Percentiles rank a stretch among this genome's conserved stretches.
phyloP scores from a whole-genome alignment of 2,113 vertebrate species.

The Tychaedon coryphoeus region DNA sequence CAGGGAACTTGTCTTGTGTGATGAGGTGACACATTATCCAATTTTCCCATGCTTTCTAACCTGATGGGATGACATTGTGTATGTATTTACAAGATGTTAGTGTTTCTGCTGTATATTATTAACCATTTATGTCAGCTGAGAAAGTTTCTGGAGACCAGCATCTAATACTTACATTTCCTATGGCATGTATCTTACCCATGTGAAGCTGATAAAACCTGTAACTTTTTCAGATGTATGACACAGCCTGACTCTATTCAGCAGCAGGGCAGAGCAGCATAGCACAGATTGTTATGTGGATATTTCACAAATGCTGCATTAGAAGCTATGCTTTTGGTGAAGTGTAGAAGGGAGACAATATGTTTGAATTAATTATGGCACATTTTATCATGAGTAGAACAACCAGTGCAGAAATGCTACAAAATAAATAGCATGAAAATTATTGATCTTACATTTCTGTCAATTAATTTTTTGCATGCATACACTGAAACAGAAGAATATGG shows the following conservation, averaged over 20 bases:
- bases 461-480: background rate
- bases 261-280: background rate
- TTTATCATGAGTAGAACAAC: background rate
- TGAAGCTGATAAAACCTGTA: background rate
- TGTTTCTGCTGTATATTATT: background rate
- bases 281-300: background rate
- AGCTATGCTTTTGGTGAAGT: background rate
- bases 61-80: background rate
- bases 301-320: background rate
- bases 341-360: background rate
- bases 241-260: background rate
- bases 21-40: background rate
- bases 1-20: background rate
- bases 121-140: background rate
- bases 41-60: background rate
- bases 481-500: background rate
- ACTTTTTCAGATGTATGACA: background rate
- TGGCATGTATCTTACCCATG: background rate
- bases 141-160: background rate
- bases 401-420: constrained; percentile 24
- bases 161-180: background rate
- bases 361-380: constrained; percentile 37
- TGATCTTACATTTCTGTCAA: background rate
- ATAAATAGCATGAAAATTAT: constrained; percentile 69
- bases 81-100: background rate